Conservation (phyloP, 2,888 invertebrate species). For the Eupelmus urozonus region DNA sequence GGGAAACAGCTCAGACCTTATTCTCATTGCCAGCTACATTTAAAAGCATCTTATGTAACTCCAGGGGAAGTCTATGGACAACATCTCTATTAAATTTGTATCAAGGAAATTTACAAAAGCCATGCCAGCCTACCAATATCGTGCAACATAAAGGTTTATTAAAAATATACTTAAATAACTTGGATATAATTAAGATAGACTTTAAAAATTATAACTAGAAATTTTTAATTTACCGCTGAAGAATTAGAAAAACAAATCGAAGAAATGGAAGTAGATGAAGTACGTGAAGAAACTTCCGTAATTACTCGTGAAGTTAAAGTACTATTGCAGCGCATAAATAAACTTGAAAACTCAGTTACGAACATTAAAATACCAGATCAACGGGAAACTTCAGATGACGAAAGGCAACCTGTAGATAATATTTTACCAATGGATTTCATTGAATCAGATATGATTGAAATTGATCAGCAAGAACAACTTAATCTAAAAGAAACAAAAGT, state of each 20-base stretch:
- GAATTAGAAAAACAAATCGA: background rate
- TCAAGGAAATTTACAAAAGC: background rate
- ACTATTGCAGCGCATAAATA: background rate
- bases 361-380: too few relatives aligned
- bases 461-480: background rate
- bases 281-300: background rate
- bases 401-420: background rate
- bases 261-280: background rate
- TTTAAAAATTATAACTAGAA: too few relatives aligned
- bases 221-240: background rate
- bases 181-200: too few relatives aligned
- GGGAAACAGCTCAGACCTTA: background rate
- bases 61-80: constrained; percentile 14
- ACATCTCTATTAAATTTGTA: background rate
- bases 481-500: background rate
- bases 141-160: background rate
- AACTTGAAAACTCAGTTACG: too few relatives aligned
- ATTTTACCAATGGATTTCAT: background rate
- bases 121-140: background rate
- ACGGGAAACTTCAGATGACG: background rate
- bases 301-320: background rate
- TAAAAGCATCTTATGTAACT: background rate
- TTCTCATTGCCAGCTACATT: constrained; percentile 6
- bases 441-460: too few relatives aligned
- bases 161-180: too few relatives aligned